Evolutionary conservation across 2,888 invertebrate species (phyloP).

Genomic region (Eupithecia insigniata): DNA sequence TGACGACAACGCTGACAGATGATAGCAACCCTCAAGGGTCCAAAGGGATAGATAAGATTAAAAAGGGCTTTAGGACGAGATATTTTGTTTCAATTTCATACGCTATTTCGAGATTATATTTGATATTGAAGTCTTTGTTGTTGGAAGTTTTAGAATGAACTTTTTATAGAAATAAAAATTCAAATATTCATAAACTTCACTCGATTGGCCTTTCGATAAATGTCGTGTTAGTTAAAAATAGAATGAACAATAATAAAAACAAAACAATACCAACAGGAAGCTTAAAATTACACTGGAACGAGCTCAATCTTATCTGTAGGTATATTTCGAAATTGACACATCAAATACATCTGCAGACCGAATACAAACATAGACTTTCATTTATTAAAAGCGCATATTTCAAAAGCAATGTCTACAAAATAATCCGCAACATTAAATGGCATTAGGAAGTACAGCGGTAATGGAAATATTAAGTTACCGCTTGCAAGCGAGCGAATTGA

Average conservation of each 20-base stretch:
- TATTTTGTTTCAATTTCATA: slow-evolving; percentile 47
- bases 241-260: no score
- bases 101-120: slow-evolving; percentile 39
- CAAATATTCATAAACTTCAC: not conserved
- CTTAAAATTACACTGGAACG: not conserved
- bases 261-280: not conserved
- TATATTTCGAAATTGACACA: not conserved
- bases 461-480: slow-evolving; percentile 73
- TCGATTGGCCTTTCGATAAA: not conserved
- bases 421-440: slow-evolving; percentile 26
- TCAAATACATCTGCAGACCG: not conserved
- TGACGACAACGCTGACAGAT: slow-evolving; percentile 40
- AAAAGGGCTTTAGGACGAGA: slow-evolving; percentile 42
- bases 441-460: slow-evolving; percentile 44
- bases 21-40: slow-evolving; percentile 38
- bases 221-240: no score
- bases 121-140: slow-evolving; percentile 19
- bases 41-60: slow-evolving; percentile 45
- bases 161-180: not conserved
- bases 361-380: not conserved
- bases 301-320: not conserved
- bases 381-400: not conserved
- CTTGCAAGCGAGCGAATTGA: slow-evolving; percentile 69
- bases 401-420: slow-evolving; percentile 14
- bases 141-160: not conserved